These are phyloP conservation scores for Saturnia japonica DNA, from an alignment of 2,888 invertebrate species.

Conservation along the genomic window DNA sequence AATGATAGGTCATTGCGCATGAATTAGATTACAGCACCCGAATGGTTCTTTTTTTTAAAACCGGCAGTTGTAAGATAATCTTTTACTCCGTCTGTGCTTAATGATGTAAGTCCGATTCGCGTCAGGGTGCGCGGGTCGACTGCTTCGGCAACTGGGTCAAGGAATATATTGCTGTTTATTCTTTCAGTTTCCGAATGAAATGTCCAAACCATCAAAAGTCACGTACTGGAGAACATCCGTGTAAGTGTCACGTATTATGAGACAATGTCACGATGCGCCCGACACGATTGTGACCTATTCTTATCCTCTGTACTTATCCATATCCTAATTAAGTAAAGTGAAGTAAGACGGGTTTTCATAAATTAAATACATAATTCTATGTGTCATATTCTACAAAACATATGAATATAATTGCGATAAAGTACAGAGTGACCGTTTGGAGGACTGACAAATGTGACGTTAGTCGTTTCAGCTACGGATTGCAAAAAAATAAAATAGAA, in stretches of 20 bases:
- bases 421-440: no score
- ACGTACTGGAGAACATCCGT: conserved; percentile 1
- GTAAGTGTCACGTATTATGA: conserved; percentile 4
- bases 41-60: not conserved
- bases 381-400: no score
- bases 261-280: conserved; percentile 2
- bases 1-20: no score
- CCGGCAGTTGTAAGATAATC: not conserved
- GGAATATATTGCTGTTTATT: conserved; percentile 8
- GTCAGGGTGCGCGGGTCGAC: not conserved
- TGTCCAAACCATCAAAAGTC: conserved; percentile 7
- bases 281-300: conserved; percentile 7
- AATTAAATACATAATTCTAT: no score
- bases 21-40: no score
- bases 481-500: no score
- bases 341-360: not conserved
- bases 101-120: not conserved
- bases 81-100: conserved; percentile 2
- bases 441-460: no score
- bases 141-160: not conserved
- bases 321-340: not conserved
- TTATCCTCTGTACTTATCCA: not conserved
- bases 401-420: no score
- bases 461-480: no score
- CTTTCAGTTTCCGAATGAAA: conserved; percentile 8